Percentiles rank a stretch among this genome's conserved stretches.
Conservation (phyloP, 2,888 invertebrate genomes). For the Oxyteleia sp. region DNA sequence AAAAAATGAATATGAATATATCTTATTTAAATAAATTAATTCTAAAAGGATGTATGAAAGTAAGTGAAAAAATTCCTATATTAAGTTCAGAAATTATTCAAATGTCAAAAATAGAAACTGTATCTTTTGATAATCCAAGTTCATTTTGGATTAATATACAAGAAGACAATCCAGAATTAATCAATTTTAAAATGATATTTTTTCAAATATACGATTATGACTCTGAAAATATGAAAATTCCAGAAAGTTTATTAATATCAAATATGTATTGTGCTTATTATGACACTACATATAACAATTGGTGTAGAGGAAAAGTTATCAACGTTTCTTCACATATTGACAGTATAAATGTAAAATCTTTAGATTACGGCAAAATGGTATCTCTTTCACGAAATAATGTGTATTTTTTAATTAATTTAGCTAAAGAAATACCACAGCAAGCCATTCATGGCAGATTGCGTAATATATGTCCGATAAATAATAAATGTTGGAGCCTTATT, state of each 20-base stretch:
- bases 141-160: not conserved
- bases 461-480: constrained; percentile 11
- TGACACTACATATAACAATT: not conserved
- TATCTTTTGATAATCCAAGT: constrained; percentile 7
- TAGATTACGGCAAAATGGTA: constrained; percentile 17
- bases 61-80: not conserved
- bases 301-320: constrained; percentile 15
- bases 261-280: constrained; percentile 16
- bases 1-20: no score
- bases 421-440: constrained; percentile 15
- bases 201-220: constrained; percentile 7
- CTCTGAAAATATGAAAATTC: constrained; percentile 16
- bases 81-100: not conserved
- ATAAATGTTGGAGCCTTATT: constrained; percentile 3
- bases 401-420: constrained; percentile 11
- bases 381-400: not conserved
- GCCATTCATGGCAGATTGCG: constrained; percentile 4
- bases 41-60: not conserved
- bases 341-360: constrained; percentile 4
- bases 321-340: not conserved
- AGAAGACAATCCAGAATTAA: constrained; percentile 11
- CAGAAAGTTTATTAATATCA: not conserved
- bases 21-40: not conserved
- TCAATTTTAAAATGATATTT: constrained; percentile 6
- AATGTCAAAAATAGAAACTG: constrained; percentile 10